A percentile compares a stretch with the other conserved stretches of the same genome.
Evolutionary conservation across 2,113 vertebrate genomes (phyloP).

Genomic region (Cygnus buccinator): DNA sequence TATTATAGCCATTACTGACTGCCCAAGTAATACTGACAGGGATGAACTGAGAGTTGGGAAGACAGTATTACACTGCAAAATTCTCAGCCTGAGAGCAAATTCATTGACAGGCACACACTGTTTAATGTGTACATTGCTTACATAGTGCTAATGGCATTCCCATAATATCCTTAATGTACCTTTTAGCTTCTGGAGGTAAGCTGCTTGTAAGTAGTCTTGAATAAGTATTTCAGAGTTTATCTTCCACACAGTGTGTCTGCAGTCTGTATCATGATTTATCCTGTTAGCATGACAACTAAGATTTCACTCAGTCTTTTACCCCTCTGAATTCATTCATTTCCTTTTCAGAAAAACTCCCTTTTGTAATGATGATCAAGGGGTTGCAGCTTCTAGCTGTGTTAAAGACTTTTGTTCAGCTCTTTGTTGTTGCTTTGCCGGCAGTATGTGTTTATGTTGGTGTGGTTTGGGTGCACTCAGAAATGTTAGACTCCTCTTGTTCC

Average conservation of each 20-base stretch:
- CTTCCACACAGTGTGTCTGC: not conserved
- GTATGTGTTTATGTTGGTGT: not conserved
- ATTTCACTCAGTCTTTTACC: not conserved
- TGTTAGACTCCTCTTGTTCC: not conserved
- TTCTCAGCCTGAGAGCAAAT: not conserved
- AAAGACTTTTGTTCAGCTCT: not conserved
- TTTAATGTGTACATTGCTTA: not conserved
- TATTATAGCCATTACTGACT: not conserved
- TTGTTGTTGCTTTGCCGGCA: not conserved
- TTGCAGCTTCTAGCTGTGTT: not conserved
- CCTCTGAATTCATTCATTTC: not conserved
- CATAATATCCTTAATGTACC: not conserved
- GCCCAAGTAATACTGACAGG: not conserved
- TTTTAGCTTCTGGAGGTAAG: not conserved
- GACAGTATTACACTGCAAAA: accelerated
- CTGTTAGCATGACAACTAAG: not conserved
- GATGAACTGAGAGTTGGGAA: not conserved
- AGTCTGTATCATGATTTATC: not conserved
- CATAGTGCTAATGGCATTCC: not conserved
- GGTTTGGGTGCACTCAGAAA: not conserved
- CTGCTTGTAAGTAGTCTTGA: not conserved
- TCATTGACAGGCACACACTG: not conserved
- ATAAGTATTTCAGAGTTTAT: not conserved
- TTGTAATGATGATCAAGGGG: accelerated
- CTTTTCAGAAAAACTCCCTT: not conserved